phyloP scores from a whole-genome alignment of 2,113 vertebrate genomes.

The Pomatostomus ruficeps region DNA sequence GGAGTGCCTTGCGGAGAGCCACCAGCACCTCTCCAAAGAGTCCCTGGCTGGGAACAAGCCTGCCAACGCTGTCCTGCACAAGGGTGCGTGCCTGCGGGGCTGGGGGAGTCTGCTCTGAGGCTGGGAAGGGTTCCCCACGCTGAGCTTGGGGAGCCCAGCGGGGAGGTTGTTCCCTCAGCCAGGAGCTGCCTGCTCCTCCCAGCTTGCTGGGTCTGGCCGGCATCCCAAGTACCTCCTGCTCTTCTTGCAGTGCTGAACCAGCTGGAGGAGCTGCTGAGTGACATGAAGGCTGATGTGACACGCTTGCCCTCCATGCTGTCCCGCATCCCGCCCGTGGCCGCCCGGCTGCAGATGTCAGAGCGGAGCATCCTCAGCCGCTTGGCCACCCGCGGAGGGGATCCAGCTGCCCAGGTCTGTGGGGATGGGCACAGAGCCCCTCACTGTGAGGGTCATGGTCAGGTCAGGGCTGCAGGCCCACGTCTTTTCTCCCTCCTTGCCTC shows the following conservation, averaged over 20 bases:
- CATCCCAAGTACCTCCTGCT: rapidly evolving
- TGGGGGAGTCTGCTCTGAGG: not conserved
- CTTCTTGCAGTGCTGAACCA: constrained; percentile 87
- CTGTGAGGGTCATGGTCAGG: rapidly evolving
- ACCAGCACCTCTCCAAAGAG: constrained; percentile 98
- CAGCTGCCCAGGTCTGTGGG: constrained; percentile 80
- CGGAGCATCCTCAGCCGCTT: constrained; percentile 94
- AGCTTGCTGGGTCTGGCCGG: not conserved
- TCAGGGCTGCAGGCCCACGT: not conserved
- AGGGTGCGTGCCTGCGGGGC: constrained; percentile 73
- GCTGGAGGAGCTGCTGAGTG: constrained; percentile 94
- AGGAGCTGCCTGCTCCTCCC: not conserved
- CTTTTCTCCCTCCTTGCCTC: not conserved
- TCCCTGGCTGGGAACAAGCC: constrained; percentile 96
- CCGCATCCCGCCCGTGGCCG: constrained; percentile 91
- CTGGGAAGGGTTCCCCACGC: not conserved
- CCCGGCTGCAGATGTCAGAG: constrained; percentile 96
- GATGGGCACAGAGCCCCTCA: rapidly evolving
- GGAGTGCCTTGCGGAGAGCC: constrained; percentile 96
- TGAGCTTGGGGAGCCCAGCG: not conserved
- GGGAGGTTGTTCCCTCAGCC: not conserved
- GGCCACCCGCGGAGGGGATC: constrained; percentile 89
- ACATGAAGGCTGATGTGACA: constrained; percentile 97
- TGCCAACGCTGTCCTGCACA: constrained; percentile 93
- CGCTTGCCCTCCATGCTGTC: constrained; percentile 96